A percentile compares a stretch with the other conserved stretches of the same genome.
Conservation (phyloP, 2,888 invertebrate species). For the Hyposoter dolosus region DNA sequence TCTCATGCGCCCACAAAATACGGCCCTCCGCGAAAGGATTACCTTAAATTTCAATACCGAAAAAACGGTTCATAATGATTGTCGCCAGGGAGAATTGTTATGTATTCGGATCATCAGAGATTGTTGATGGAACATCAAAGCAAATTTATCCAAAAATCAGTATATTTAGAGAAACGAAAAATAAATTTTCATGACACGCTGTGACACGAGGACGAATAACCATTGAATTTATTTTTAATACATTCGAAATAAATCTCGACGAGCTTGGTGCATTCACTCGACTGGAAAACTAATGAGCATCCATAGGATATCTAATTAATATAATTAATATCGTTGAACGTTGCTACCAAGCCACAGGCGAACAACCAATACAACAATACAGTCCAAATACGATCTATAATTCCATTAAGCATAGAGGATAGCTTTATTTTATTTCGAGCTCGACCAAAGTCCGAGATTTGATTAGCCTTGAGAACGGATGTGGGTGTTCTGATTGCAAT, state of each 20-base stretch:
- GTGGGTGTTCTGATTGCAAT: constrained; percentile 57
- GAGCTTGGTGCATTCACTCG: neutral
- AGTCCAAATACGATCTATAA: constrained; percentile 35
- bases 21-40: no score
- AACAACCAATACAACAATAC: neutral
- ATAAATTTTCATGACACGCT: neutral
- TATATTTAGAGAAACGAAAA: no score
- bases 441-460: constrained; percentile 48
- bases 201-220: neutral
- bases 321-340: neutral
- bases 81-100: neutral
- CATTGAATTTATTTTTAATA: neutral
- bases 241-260: neutral
- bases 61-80: neutral
- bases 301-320: neutral
- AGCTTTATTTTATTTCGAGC: constrained; percentile 50
- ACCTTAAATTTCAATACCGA: neutral
- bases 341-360: neutral
- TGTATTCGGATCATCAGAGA: neutral
- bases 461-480: constrained; percentile 44
- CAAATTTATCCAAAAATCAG: no score
- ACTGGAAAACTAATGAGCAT: neutral
- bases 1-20: no score
- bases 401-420: constrained; percentile 33
- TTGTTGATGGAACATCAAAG: neutral